A percentile compares a stretch with the other conserved stretches of the same genome.
phyloP scores from a whole-genome alignment of 2,113 vertebrate genomes.

The Leiothrix lutea region DNA sequence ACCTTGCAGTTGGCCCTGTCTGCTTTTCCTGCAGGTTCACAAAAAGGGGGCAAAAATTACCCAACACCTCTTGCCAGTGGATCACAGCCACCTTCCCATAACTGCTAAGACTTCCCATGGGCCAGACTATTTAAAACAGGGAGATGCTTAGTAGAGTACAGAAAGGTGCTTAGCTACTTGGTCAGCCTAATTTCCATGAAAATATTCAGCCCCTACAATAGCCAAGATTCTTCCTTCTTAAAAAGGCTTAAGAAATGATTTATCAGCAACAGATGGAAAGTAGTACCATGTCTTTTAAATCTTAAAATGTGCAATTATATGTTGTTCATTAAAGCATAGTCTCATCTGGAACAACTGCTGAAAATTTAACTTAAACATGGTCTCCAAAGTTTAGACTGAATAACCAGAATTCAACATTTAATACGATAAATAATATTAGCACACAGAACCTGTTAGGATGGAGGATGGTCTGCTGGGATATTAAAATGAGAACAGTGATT shows the following conservation, averaged over 20 bases:
- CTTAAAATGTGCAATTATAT: background rate
- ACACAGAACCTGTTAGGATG: background rate
- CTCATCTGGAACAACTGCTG: background rate
- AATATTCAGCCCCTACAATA: background rate
- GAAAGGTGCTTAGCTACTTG: background rate
- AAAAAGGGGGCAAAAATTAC: background rate
- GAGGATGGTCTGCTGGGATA: background rate
- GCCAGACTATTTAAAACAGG: background rate
- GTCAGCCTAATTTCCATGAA: background rate
- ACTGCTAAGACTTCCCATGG: too few species aligned
- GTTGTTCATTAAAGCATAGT: background rate
- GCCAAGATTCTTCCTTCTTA: background rate
- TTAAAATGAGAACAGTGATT: background rate
- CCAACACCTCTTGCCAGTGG: rapidly evolving
- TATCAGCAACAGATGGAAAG: background rate
- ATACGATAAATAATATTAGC: background rate
- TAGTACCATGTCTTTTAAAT: background rate
- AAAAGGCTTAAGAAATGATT: background rate
- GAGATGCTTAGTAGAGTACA: background rate
- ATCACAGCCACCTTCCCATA: background rate
- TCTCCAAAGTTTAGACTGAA: background rate
- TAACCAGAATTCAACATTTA: background rate
- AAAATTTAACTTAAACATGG: background rate
- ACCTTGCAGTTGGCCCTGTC: background rate
- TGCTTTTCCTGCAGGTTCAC: background rate